These are phyloP conservation scores for Hyla sarda DNA, from an alignment of 2,113 vertebrate species.

Conservation along the genomic window DNA sequence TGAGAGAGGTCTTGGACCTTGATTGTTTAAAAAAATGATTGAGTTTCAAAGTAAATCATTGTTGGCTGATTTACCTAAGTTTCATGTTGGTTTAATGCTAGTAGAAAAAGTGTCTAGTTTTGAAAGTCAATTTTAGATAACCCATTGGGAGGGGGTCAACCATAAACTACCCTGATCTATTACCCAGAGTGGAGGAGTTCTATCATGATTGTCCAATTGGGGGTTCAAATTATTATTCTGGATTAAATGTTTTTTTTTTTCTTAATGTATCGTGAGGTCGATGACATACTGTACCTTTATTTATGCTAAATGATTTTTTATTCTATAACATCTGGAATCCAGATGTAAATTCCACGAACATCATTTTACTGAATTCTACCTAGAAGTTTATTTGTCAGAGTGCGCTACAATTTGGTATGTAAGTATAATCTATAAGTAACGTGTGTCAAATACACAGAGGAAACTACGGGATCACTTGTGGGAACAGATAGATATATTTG, in stretches of 20 bases:
- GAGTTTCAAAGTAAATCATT: too few relatives aligned
- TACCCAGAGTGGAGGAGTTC: background rate
- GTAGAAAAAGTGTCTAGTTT: too few relatives aligned
- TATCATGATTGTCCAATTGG: background rate
- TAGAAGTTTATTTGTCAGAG: background rate
- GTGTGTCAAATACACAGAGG: background rate
- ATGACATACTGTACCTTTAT: background rate
- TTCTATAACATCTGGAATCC: background rate
- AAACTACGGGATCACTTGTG: background rate
- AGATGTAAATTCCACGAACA: background rate
- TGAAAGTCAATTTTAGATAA: too few relatives aligned
- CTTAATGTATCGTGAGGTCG: background rate
- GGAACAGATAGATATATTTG: background rate
- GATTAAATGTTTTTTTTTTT: background rate
- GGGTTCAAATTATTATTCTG: background rate
- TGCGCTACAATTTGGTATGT: background rate
- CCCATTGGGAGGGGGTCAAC: background rate
- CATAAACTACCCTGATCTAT: background rate
- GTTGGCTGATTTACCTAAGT: too few relatives aligned
- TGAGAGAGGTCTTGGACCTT: too few relatives aligned
- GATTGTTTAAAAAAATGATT: too few relatives aligned
- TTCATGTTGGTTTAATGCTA: too few relatives aligned
- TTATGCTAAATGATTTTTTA: constrained; percentile 1
- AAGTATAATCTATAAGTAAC: background rate
- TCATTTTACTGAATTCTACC: background rate